Evolutionary conservation across 2,113 vertebrate genomes (phyloP).

Genomic region (Tenrec ecaudatus): DNA sequence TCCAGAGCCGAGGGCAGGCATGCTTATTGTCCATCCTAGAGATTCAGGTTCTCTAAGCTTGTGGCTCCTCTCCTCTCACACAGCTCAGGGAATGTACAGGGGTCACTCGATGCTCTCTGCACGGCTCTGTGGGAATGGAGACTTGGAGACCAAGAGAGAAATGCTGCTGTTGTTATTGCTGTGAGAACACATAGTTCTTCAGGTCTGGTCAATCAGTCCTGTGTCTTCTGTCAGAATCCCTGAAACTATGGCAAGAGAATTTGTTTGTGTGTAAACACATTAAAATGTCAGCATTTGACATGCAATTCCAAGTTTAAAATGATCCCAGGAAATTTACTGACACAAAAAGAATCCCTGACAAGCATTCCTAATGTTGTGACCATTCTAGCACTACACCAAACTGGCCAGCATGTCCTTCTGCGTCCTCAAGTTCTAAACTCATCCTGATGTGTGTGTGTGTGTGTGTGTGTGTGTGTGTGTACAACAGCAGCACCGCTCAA

Average conservation of each 20-base stretch:
- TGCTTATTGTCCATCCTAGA: not conserved
- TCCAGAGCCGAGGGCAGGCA: not conserved
- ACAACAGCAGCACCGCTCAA: not conserved
- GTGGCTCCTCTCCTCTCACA: too few species aligned
- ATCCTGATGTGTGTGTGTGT: too few species aligned
- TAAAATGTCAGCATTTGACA: not conserved
- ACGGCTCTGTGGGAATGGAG: not conserved
- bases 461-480: not conserved
- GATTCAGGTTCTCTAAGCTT: not conserved
- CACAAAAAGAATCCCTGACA: not conserved
- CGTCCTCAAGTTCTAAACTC: not conserved
- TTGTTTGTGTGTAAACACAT: not conserved
- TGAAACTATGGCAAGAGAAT: not conserved
- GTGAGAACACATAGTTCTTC: not conserved
- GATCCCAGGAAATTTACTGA: not conserved
- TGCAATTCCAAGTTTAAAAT: slow-evolving; percentile 2
- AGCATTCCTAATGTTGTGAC: not conserved
- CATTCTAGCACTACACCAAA: not conserved
- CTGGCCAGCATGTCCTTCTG: not conserved
- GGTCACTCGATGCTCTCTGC: not conserved
- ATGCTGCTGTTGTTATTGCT: not conserved
- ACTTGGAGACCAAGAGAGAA: not conserved
- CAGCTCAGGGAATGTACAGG: too few species aligned
- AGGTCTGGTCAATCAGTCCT: not conserved
- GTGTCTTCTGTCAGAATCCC: not conserved